Evolutionary conservation across 2,113 vertebrate species (phyloP), one percentile per base, ranked within the genome.

Genomic region (Hemiscyllium ocellatum): DNA sequence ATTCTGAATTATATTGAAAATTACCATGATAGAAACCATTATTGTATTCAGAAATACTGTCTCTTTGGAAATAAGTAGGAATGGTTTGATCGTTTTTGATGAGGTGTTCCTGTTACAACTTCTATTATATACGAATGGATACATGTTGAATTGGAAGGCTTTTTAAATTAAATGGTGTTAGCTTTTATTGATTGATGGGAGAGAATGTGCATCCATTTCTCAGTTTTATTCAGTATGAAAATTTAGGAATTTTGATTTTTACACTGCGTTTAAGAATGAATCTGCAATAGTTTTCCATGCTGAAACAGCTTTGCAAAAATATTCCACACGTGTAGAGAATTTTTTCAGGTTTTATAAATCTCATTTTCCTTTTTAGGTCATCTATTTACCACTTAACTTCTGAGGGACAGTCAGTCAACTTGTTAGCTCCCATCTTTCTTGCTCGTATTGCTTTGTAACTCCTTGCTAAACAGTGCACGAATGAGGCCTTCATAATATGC

Each of bases 51-150:
- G 29, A 87, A 87, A 87, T 66, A 61, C 89, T 68, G 61, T 66
- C 61, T 3, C 68, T 93, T 93, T 93, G 61, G 22, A 93, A 93
- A 12, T 61, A 61, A 93, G 1, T 15, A 3, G 33, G 66, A 66
- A 66, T 93, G n/a, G 89, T 93, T 93, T 93, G 89, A 68, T 93
- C 61, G 20, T n/a, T 33, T 68, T 93, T 93, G 89, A 93, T 65
- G 66, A 89, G 50, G 89, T 66, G 61, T 37, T 93, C 61, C 33
- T 93, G 19, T 93, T 93, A n/a, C 22, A n/a, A 61, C 22, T 93
- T 93, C 56, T 37, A 68, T 93, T 65, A 37, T 66, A 61, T 93
- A 19, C 66, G 89, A 93, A n/a, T 93, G 68, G 37, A 22, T 37
- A 68, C 61, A 66, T 91, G 89, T 15, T 66, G 56, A 66, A 91